Base-by-base conservation (phyloP, 2,888 invertebrate genomes). In the Gryllus longicercus region DNA sequence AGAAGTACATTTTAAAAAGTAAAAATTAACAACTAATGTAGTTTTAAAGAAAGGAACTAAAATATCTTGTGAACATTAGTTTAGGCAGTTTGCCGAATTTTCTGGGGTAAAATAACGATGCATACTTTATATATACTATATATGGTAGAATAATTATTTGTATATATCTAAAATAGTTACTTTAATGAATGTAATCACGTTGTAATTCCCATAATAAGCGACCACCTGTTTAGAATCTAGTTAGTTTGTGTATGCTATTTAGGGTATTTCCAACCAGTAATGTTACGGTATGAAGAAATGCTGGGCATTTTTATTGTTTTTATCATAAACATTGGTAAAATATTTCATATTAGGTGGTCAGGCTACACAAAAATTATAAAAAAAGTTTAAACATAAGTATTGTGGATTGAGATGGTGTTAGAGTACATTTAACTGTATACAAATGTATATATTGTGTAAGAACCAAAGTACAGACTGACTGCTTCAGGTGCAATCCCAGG, bases 391-490 rank as follows among this genome's bases (percentile, higher is more conserved):
- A 18, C 63, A 63, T 63, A n/a, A 63, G 63, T 63, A 63, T 18
- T 63, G n/a, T 25, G 75, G 75, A 75, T n/a, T 75, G 75, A 75
- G 23, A 21, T 25, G 38, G 75, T 75, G n/a, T 25, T 77, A 49
- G 77, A 50, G 12, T 77, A 63, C 63, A 63, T 77, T 16, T 50
- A 51, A 50, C 76, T 75, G 74, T 79, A 74, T 80, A 75, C 74
- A 79, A 74, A 77, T 79, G 77, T 79, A 79, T 63, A 79, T 79
- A 79, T 76, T 78, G 74, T 80, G 80, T 78, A 75, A 25, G 74
- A 79, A 80, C 79, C 80, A 78, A 82, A 79, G 82, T 81, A 81
- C 79, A 82, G 82, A 82, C 81, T 81, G 82, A 82, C 75, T 79
- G 77, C 78, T 79, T 82, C 79, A 80, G 81, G 79, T 78, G 79